Conservation (phyloP, 1,140 invertebrate species). For the Drosophila virilis region DNA sequence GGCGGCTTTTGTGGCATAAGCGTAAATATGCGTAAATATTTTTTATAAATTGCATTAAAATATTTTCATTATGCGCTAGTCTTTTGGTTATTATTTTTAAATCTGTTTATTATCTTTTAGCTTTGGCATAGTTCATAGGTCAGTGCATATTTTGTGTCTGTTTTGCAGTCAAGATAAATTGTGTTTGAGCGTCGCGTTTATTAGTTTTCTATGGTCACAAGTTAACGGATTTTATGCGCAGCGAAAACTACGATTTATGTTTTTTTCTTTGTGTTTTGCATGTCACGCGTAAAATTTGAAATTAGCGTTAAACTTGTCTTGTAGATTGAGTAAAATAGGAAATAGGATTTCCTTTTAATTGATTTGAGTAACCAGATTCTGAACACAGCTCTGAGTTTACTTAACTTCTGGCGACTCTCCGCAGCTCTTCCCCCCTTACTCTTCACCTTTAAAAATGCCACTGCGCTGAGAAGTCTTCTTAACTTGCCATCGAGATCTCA, state of each 20-base stretch:
- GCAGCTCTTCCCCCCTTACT: too few relatives aligned
- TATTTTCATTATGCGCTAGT: neutral
- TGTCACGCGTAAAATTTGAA: conserved; percentile 2
- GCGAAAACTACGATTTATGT: conserved; percentile 18
- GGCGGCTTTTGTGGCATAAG: conserved; percentile 9
- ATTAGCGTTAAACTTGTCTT: too few relatives aligned
- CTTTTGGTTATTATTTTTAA: neutral
- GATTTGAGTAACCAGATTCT: too few relatives aligned
- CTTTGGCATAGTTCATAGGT: conserved; percentile 5
- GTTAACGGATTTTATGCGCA: conserved; percentile 17
- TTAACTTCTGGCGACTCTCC: too few relatives aligned
- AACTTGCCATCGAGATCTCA: neutral
- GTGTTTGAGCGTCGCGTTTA: conserved; percentile 18
- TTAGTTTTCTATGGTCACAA: conserved; percentile 19
- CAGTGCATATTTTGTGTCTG: conserved; percentile 4
- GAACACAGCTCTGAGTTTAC: too few relatives aligned
- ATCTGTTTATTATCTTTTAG: conserved; percentile 2
- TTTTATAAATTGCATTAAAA: conserved; percentile 44
- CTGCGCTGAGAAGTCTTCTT: too few relatives aligned
- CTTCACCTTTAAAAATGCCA: too few relatives aligned
- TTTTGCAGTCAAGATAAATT: conserved; percentile 23
- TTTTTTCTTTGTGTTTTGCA: neutral
- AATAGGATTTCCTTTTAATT: too few relatives aligned
- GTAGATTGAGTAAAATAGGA: too few relatives aligned
- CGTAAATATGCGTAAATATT: conserved; percentile 22